Conservation (phyloP, 2,888 invertebrate genomes). For the Nephrotoma flavescens region DNA sequence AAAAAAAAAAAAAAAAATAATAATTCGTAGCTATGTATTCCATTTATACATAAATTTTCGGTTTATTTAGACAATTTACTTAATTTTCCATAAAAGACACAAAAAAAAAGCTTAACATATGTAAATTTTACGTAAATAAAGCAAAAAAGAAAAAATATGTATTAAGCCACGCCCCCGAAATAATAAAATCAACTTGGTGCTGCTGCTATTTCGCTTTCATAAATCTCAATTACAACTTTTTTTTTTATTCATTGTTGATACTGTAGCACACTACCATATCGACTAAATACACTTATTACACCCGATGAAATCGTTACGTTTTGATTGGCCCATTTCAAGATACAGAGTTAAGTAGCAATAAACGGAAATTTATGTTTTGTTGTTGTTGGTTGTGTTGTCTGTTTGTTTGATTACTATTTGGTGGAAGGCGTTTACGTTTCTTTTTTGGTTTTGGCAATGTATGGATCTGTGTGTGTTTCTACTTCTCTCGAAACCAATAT, state of each 20-base stretch:
- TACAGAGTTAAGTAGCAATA: not conserved
- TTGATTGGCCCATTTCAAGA: not conserved
- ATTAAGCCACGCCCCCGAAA: not conserved
- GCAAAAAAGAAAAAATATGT: not conserved
- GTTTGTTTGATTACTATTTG: not conserved
- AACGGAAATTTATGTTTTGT: not conserved
- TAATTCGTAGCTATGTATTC: not conserved
- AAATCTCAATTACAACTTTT: not conserved
- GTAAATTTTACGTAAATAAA: not conserved
- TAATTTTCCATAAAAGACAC: not conserved
- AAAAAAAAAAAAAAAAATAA: not conserved
- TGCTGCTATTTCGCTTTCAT: not conserved
- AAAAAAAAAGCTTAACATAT: not conserved
- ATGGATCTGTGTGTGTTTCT: not conserved
- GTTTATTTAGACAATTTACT: not conserved
- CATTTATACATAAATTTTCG: not conserved
- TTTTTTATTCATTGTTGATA: not conserved
- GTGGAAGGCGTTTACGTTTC: not conserved
- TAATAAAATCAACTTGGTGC: not conserved
- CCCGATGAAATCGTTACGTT: not conserved
- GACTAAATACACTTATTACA: not conserved
- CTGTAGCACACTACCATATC: not conserved
- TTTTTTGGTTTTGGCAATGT: not conserved
- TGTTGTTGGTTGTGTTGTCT: not conserved
- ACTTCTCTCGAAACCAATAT: too few relatives aligned